Conservation (phyloP, 1,140 invertebrate genomes). For the Sycophaga agraensis region DNA sequence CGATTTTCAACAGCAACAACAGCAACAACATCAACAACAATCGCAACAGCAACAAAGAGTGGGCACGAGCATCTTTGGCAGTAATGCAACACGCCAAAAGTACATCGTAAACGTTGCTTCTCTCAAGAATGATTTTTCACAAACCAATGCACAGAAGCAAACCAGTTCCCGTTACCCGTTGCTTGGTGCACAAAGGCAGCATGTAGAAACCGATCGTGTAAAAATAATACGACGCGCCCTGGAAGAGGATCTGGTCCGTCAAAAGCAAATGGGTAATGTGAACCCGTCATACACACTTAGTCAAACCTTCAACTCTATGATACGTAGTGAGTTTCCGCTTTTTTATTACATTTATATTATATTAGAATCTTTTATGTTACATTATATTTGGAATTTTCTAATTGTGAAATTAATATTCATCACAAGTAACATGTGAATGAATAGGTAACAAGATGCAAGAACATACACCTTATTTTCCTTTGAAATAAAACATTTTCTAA, state of each 20-base stretch:
- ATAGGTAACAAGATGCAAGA: too few relatives aligned
- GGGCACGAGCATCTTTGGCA: constrained; percentile 43
- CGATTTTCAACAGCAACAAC: constrained; percentile 45
- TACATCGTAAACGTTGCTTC: constrained; percentile 34
- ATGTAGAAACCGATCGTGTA: too few relatives aligned
- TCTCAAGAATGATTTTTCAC: neutral
- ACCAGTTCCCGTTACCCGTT: constrained; percentile 33
- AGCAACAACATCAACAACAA: constrained; percentile 45
- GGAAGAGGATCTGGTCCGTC: constrained; percentile 29
- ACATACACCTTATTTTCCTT: too few relatives aligned
- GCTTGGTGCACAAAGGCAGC: constrained; percentile 50
- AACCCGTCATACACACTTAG: constrained; percentile 52
- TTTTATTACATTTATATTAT: neutral
- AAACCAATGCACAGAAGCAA: constrained; percentile 9
- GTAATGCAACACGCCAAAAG: constrained; percentile 42
- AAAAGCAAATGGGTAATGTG: constrained; percentile 38
- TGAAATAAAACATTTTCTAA: too few relatives aligned
- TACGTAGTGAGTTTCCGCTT: constrained; percentile 42
- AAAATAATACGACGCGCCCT: too few relatives aligned
- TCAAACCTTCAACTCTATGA: constrained; percentile 52
- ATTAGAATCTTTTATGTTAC: too few relatives aligned
- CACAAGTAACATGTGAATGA: too few relatives aligned
- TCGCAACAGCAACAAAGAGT: constrained; percentile 54
- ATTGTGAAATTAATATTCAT: too few relatives aligned
- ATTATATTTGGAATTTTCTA: too few relatives aligned